Base-by-base conservation (phyloP, 1,140 invertebrate species). In the Orius insidiosus region DNA sequence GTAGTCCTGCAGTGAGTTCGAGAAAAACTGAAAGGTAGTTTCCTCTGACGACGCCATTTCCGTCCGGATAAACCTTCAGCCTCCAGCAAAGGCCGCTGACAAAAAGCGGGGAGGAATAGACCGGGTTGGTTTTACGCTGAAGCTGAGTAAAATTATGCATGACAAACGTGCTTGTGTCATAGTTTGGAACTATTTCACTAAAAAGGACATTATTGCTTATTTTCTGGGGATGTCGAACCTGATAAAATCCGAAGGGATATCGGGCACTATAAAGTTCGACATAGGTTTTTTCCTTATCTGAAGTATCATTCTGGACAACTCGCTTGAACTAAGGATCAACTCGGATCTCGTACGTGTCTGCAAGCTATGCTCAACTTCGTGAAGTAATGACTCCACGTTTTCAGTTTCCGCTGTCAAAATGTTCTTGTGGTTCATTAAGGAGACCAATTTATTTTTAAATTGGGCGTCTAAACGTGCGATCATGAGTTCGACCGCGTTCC, bases 11-110 rank as follows among this genome's bases (percentile, higher is more conserved):
- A 48, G 81, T 88, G 13, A 93, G 68, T 62, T 94, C 89, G 33
- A 94, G 66, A 65, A 94, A 93, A 14, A 94, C 87, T 32, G 85
- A 90, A 9, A 94, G 68, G 66, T 92, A 94, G 65, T 88, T 88
- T 31, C 86, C 87, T 37, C 87, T 65, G 2, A 94, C 89, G 39
- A 90, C 85, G 36, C 89, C 89, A 66, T 93, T 94, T 1, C 89
- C 89, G 72, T 93, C 85, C 36, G 82, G 84, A 69, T 86, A 87
- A 41, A 87, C 81, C 70, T 94, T 93, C 5, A 94, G 66, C 46
- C 88, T 69, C 89, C 89, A 94, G 56, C 81, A 85, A 1, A 92
- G 66, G 1, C 88, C 88, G 64, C 87, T 85, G 13, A 89, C 78
- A 64, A 84, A 76, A 7, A 93, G 68, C 11, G 85, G 80, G 10